Base-by-base conservation (phyloP, 1,140 invertebrate species). In the Penaeus chinensis region DNA sequence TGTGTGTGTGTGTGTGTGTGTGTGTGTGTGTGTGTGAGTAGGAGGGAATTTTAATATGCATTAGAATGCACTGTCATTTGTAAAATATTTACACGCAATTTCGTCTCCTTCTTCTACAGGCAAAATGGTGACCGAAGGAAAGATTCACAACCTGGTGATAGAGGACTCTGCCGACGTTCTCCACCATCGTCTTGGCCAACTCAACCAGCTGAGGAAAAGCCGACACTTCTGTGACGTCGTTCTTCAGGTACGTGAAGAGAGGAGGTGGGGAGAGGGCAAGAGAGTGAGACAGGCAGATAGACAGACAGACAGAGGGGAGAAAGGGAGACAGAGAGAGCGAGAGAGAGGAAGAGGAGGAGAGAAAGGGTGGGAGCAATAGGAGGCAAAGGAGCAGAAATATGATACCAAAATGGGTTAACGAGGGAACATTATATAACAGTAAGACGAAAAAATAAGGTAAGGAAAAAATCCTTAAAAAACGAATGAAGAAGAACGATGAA, bases 191-290 rank as follows among this genome's bases (percentile, higher is more conserved):
- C 80, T 90, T 69, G 84, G 82, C 1, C 89, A 89, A 79, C 93
- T 96, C 65, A 95, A 96, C 92, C 95, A 94, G 92, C 94, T 97
- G 93, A 93, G 95, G 80, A 95, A 95, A 92, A 95, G 95, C 91
- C 94, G 94, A 82, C 95, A 96, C 90, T 96, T 96, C 92, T 97
- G 95, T 93, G 96, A 97, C 92, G 95, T 96, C 83, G 94, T 95
- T 90, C 93, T 97, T 90, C 94, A 96, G 91, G 95, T 96, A 91
- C 94, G 94, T 93, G 42, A 27, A 42, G 54, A 54, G 54, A 47
- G 37, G 76, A 74, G 20, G 10, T 13, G 13, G 4, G 32, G 42
- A 20, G n/a, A 42, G 32, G 20, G 10, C 3, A 5, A 24, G 54
- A 20, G 18, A 16, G 13, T 4, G 27, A 5, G 27, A 19, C 2